Evolutionary conservation across 53 echinoderm and acorn worm species (phyloP), one percentile per base, ranked within the genome.

Genomic region (Astropecten irregularis): DNA sequence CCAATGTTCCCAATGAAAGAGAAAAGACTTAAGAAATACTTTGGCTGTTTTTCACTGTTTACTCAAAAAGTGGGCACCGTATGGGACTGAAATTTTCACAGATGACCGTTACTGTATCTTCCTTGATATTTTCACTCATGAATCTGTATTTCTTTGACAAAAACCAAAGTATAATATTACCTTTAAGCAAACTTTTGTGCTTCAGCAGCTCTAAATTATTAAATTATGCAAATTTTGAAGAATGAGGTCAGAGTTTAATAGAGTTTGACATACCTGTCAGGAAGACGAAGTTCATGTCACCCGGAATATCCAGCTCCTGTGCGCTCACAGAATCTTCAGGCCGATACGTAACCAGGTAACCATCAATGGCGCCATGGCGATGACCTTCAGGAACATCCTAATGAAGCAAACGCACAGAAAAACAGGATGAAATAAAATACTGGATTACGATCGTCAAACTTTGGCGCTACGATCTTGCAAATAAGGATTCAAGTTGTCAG

Each of bases 351-450:
- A 95, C 85, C 9, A 84, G 77, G 60, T 93, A 95, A 49, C 95
- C 95, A 60, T 92, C 86, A 19, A 95, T 88, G 56, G 84, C 88
- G 37, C 95, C 95, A 30, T 74, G 76, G 21, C 82, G 83, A 57
- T 40, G n/a, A 5, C 30, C 77, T 8, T 32, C 55, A 31, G 81
- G 82, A 33, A 95, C 82, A 72, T 67, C 76, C 95, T 95, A 73
- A 11, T 59, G 60, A 42, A 37, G 23, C 42, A 42, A 42, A 42
- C 42, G 6, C 42, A 42, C 6, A 50, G 62, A 35, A 88, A 82
- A 61, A 46, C 46, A 81, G 38, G 59, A 73, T 42, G 48, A 53
- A 16, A 2, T 52, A 18, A 54, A 73, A 35, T 20, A 18, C 21
- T 73, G 42, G 11, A 42, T 42, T 42, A 11, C 42, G 6, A n/a